Base-by-base conservation (phyloP, 2,797 vertebrate genomes). In the Muscicapa comitata region DNA sequence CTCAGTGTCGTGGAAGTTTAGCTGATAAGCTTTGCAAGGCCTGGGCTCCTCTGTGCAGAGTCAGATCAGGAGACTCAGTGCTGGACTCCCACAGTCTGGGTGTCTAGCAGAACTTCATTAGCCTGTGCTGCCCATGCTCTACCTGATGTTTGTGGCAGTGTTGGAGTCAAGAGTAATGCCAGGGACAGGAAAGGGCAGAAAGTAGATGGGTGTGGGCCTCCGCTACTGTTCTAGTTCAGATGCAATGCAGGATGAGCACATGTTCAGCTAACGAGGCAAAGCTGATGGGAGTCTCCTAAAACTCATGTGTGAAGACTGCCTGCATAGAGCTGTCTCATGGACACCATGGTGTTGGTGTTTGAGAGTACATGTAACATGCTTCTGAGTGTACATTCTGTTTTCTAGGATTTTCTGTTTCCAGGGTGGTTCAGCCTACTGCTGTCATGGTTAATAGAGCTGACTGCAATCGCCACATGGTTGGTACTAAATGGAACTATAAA, bases 361-460 rank as follows among this genome's bases (percentile, higher is more conserved):
- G 25, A 47, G 38, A 81, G 33, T 23, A 31, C 11, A 42, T 62
- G n/a, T 37, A 70, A 2, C 3, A 0, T 17, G 15, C 20, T 43
- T 40, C 25, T 1, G 5, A 35, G 26, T 1, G 2, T 42, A 7
- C 2, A 0, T 11, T n/a, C 31, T 23, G 8, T 61, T 68, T 15
- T 7, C 35, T 50, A 33, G 23, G 31, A 10, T 73, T 75, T 81
- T 50, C 35, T 25, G 5, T 51, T 78, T 71, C 53, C n/a, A 3
- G 48, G 37, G 17, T 35, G 53, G 48, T 67, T 73, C 78, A 59
- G 48, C 26, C 18, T 50, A 5, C 1, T 2, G 40, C 86, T 9
- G 6, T 38, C 0, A 1, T 18, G 40, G 59, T 11, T 19, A 25
- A 31, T 20, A 43, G 66, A 40, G n/a, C 28, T 62, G 58, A 38